Evolutionary conservation across 2,113 vertebrate genomes (phyloP), one percentile per base, ranked within the genome.

Genomic region (Probosciger aterrimus): DNA sequence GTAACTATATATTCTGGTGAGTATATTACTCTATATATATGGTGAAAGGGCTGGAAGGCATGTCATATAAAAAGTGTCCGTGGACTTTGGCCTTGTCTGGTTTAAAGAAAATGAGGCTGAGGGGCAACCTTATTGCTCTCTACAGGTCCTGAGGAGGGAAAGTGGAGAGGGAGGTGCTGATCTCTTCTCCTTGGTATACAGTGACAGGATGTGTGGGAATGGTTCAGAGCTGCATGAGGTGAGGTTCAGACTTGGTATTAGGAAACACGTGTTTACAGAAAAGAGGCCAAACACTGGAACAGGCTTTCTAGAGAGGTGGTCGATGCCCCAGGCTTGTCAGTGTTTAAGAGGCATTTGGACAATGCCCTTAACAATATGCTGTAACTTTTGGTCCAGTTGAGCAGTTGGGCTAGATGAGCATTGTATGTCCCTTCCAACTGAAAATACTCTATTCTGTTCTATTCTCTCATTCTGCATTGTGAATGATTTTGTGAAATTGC

Each of bases 281-380:
- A 25, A 10, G 4, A 2, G 19, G 7, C 23, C 30, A 69, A 69
- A 65, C 13, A 7, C 6, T 76, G 41, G 10, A 65, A 22, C 14
- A 65, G 33, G 16, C 27, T 63, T 43, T 24, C 27, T 47, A 28
- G 33, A 80, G 7, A 10, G 14, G 10, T 71, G 24, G 1, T 41
- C 0, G 0, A 23, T 84, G 11, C 7, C 8, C 10, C 37, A 37
- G 6, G 15, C 23, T 18, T 35, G 4, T 23, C 39, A n/a, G 9
- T 19, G 14, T 35, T 86, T 31, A 57, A 67, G 8, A 46, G 16
- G 3, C 5, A 62, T 77, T 68, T 69, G 50, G 24, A 74, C 35
- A 52, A 68, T 17, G 14, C 9, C 9, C 27, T 80, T 90, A 46
- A n/a, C 7, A 70, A 49, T 5, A 18, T 22, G 7, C 4, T 63